A percentile compares a stretch with the other conserved stretches of the same genome.
Conservation (phyloP, 2,888 invertebrate genomes). For the Resseliella maxima region DNA sequence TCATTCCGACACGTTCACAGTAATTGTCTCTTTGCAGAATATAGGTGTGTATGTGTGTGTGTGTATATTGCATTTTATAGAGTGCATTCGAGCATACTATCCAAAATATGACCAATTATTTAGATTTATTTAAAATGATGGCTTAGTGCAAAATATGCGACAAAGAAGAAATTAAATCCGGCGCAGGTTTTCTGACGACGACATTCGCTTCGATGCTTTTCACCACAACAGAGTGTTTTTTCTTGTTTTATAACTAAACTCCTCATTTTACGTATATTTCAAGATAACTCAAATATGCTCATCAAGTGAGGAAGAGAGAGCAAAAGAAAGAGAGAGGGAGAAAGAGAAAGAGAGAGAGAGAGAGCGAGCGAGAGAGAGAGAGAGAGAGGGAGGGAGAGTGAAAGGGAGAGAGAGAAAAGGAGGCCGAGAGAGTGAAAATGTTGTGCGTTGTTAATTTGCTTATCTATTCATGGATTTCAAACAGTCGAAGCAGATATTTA, state of each 20-base stretch:
- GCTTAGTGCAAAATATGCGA: neutral
- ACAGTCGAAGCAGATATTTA: neutral
- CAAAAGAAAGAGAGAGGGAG: too few species aligned
- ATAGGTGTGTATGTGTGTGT: neutral
- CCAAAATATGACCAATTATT: conserved; percentile 20
- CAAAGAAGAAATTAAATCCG: neutral
- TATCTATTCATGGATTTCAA: conserved; percentile 25
- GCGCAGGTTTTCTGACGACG: neutral
- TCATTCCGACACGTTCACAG: too few species aligned
- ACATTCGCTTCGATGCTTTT: neutral
- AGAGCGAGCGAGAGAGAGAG: too few species aligned
- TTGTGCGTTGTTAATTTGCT: neutral
- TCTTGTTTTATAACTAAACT: conserved; percentile 7
- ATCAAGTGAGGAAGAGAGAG: neutral
- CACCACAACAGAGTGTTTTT: neutral
- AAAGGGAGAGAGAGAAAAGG: neutral
- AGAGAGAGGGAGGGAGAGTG: neutral
- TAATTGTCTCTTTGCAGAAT: too few species aligned
- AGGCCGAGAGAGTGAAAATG: neutral
- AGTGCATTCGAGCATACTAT: neutral
- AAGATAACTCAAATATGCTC: neutral
- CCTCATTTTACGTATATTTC: neutral
- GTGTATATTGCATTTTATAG: neutral
- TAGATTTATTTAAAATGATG: conserved; percentile 43
- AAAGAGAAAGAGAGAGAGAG: neutral